phyloP scores from a whole-genome alignment of 2,797 vertebrate species.

The Cirrhinus mrigala region DNA sequence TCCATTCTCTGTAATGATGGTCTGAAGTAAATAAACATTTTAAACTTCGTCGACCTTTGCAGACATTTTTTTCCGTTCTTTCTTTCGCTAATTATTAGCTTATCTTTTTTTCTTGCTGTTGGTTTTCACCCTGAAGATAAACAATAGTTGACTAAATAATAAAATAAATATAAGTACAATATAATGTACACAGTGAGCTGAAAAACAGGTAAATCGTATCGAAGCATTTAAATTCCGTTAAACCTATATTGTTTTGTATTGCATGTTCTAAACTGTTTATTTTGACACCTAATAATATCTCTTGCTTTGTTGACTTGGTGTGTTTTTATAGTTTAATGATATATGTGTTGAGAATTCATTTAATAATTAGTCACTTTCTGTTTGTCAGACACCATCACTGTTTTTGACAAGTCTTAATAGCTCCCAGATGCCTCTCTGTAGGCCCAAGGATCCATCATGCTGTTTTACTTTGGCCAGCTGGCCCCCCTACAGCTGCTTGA shows the following conservation, averaged over 20 bases:
- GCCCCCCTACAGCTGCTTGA: slow-evolving; percentile 6
- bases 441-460: not conserved
- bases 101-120: not conserved
- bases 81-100: not conserved
- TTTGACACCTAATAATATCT: not conserved
- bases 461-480: slow-evolving; percentile 24
- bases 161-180: not conserved
- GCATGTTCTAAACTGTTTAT: not conserved
- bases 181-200: not conserved
- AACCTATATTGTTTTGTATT: not conserved
- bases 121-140: not conserved
- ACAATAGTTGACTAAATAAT: not conserved
- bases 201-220: not conserved
- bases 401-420: slow-evolving; percentile 19
- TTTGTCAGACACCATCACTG: slow-evolving; percentile 18
- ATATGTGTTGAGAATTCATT: not conserved
- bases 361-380: not conserved
- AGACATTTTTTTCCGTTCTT: not conserved
- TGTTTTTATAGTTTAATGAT: not conserved
- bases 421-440: slow-evolving; percentile 35
- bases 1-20: not conserved
- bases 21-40: not conserved
- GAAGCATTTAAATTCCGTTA: not conserved
- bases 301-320: not conserved
- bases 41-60: not conserved